phyloP scores from a whole-genome alignment of 2,797 vertebrate species.

The Stomatorhinus walkeri region DNA sequence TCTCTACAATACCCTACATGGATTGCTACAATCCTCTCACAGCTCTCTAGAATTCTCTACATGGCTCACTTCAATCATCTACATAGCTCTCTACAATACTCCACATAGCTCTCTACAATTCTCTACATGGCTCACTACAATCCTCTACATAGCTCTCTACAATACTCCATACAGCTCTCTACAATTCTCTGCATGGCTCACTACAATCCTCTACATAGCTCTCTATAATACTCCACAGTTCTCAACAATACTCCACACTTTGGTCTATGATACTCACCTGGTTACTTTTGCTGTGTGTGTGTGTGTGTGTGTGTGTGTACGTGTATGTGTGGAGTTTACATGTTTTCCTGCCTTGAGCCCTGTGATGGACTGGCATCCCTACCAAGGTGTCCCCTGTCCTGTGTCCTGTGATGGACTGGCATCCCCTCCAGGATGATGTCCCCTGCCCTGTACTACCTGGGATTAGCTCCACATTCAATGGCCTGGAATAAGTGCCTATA shows the following conservation, averaged over 20 bases:
- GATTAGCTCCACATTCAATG: not conserved
- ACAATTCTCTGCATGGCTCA: not conserved
- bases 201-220: not conserved
- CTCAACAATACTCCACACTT: not conserved
- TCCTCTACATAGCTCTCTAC: not conserved
- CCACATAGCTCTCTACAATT: not conserved
- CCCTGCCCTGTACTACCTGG: not conserved
- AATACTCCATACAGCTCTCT: not conserved
- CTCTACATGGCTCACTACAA: not conserved
- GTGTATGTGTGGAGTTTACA: not conserved
- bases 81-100: not conserved
- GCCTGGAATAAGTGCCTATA: not conserved
- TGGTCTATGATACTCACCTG: not conserved
- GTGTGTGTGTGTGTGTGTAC: not conserved
- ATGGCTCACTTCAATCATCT: not conserved
- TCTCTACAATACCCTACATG: not conserved
- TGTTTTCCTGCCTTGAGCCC: not conserved
- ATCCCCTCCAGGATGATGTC: not conserved
- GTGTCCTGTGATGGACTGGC: not conserved
- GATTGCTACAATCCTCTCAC: not conserved
- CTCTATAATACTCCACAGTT: not conserved
- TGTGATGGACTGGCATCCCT: not conserved
- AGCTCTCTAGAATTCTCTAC: not conserved
- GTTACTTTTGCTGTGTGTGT: not conserved
- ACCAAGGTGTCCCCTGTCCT: not conserved